Conservation (phyloP, 2,888 invertebrate genomes). For the Axea sp. region DNA sequence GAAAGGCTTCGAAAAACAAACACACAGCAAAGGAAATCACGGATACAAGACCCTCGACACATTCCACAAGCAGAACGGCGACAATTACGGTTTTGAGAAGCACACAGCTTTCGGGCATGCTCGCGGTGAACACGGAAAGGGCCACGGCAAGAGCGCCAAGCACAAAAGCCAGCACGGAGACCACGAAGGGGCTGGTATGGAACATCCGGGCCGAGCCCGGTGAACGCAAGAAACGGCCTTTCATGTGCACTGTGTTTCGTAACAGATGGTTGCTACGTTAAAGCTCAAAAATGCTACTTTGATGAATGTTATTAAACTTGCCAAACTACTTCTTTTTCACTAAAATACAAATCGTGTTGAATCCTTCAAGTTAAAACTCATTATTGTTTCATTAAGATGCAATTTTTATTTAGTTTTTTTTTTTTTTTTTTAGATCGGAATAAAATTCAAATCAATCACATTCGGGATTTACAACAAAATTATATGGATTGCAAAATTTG, state of each 20-base stretch:
- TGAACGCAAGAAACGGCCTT: slow-evolving; percentile 49
- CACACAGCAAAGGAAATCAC: slow-evolving; percentile 84
- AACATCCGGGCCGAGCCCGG: slow-evolving; percentile 27
- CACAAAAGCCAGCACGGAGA: slow-evolving; percentile 79
- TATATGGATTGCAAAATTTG: too few species aligned
- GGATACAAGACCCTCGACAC: slow-evolving; percentile 88
- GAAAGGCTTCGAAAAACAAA: slow-evolving; percentile 84
- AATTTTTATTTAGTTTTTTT: too few species aligned
- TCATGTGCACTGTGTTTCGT: slow-evolving; percentile 50
- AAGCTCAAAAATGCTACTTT: slow-evolving; percentile 45
- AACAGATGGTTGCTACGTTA: slow-evolving; percentile 47
- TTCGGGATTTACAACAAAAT: too few species aligned
- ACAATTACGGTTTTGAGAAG: slow-evolving; percentile 86
- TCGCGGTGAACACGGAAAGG: slow-evolving; percentile 70
- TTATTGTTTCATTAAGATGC: too few species aligned
- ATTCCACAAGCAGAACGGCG: slow-evolving; percentile 86
- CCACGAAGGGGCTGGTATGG: slow-evolving; percentile 78
- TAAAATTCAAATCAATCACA: too few species aligned
- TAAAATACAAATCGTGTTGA: slow-evolving; percentile 4
- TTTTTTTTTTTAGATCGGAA: too few species aligned
- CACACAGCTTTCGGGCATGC: slow-evolving; percentile 84
- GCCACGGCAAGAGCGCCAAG: slow-evolving; percentile 66
- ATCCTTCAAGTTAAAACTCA: too few species aligned
- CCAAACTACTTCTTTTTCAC: slow-evolving; percentile 15
- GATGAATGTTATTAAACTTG: slow-evolving; percentile 39